Evolutionary conservation across 2,797 vertebrate species (phyloP).

Genomic region (Yasuhikotakia modesta): DNA sequence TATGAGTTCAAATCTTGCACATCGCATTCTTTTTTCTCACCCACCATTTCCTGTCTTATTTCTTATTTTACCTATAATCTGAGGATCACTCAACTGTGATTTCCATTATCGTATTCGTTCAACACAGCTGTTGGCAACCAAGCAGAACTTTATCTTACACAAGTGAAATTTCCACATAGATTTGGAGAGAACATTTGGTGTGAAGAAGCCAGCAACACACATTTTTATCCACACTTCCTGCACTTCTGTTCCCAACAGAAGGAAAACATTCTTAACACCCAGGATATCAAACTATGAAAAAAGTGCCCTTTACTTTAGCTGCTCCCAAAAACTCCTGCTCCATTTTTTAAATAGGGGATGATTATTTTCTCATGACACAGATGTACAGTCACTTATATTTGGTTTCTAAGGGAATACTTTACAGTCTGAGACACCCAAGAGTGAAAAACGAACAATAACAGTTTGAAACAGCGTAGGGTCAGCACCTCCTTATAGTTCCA

Average conservation of each 20-base stretch:
- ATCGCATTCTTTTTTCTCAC: background rate
- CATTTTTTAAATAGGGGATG: background rate
- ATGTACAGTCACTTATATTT: background rate
- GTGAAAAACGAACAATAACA: conserved; percentile 42
- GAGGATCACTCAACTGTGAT: background rate
- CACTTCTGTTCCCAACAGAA: background rate
- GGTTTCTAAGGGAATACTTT: background rate
- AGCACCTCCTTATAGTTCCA: conserved; percentile 22
- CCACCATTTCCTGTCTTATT: background rate
- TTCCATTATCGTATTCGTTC: conserved; percentile 38
- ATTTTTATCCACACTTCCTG: background rate
- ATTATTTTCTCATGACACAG: conserved; percentile 42
- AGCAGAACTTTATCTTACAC: conserved; percentile 41
- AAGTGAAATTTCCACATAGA: background rate
- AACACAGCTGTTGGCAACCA: conserved; percentile 49
- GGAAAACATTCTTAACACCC: background rate
- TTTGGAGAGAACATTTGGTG: conserved; percentile 42
- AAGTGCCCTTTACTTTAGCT: background rate
- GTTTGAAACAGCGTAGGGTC: conserved; percentile 32
- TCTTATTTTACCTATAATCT: background rate
- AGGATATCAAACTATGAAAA: conserved; percentile 24
- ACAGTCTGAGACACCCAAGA: conserved; percentile 3
- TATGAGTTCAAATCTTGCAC: no score
- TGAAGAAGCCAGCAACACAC: background rate
- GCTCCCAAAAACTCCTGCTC: conserved; percentile 10